Base-by-base conservation (phyloP, 1,140 invertebrate genomes). In the Mizuhopecten yessoensis region DNA sequence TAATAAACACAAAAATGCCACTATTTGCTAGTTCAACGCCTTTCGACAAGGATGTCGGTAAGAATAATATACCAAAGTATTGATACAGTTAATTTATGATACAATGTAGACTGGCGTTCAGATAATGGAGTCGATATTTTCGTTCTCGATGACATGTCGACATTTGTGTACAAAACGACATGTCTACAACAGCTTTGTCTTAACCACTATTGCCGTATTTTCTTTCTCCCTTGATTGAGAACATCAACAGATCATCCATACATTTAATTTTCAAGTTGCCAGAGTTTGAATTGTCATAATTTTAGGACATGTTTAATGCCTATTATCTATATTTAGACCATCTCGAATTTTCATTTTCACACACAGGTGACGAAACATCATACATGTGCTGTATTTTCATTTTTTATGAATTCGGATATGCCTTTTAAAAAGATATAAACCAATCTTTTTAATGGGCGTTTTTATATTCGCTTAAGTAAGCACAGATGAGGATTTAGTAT, bases 1-100 rank as follows among this genome's bases (percentile, higher is more conserved):
- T 87, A 33, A 87, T 87, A 87, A 20, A 0, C 3, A 90, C 20
- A 49, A 95, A 92, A 92, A 96, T 95, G 95, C 95, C 95, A 86
- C 86, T 98, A 92, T 98, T 98, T 96, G 97, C 97, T 75, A 97
- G 96, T 94, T 97, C 97, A 87, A 97, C 97, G 94, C 97, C 97
- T 90, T 98, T 98, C 95, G 98, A 98, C 95, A 97, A 97, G 95
- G 98, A 98, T 96, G 98, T 98, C 94, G 98, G 98, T 98, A 97
- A 96, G 97, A 89, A 23, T 33, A 23, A 57, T 29, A 34, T 0
- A 75, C 23, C 88, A 3, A 34, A 34, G 15, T 36, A 87, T 88
- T 42, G 34, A 36, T 90, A 89, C n/a, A n/a, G 23, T 33, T 57
- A 23, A 29, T 75, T 29, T 3, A 2, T 75, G 7, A 17, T n/a